A percentile compares a stretch with the other conserved stretches of the same genome.
Evolutionary conservation across 37 sponge, comb jelly and placozoan genomes (phyloP).

Genomic region (Halichondria panicea): DNA sequence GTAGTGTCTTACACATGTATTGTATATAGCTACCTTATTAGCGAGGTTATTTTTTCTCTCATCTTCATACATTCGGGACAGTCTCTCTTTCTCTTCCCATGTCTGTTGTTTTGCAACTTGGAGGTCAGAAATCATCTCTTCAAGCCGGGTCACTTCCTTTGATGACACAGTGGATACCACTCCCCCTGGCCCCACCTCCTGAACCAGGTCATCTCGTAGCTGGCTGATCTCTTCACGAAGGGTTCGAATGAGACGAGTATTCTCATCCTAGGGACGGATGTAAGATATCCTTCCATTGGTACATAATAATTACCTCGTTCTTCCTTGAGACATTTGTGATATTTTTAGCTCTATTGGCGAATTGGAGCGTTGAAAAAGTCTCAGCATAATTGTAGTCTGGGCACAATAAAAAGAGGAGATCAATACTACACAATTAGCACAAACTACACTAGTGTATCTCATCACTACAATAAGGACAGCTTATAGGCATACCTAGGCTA

Average conservation of each 20-base stretch:
- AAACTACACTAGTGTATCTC: neutral
- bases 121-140: conserved; percentile 16
- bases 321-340: conserved; percentile 16
- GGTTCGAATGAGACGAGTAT: neutral
- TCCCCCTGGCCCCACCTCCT: neutral
- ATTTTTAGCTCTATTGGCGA: conserved; percentile 52
- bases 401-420: no score
- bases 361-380: conserved; percentile 37
- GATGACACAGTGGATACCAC: neutral
- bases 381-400: conserved; percentile 12
- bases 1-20: neutral
- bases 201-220: neutral
- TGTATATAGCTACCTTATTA: conserved; percentile 12
- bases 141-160: conserved; percentile 7
- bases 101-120: conserved; percentile 12
- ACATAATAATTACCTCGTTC: neutral
- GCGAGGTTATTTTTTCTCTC: conserved; percentile 19
- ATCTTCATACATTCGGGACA: conserved; percentile 10
- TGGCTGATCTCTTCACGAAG: conserved; percentile 4
- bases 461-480: no score
- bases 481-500: no score
- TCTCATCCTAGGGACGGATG: conserved; percentile 8
- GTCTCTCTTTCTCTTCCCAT: conserved; percentile 19
- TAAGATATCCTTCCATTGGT: neutral
- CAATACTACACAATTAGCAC: neutral